Evolutionary conservation across 2,797 vertebrate species (phyloP).

Genomic region (Pampus argenteus): DNA sequence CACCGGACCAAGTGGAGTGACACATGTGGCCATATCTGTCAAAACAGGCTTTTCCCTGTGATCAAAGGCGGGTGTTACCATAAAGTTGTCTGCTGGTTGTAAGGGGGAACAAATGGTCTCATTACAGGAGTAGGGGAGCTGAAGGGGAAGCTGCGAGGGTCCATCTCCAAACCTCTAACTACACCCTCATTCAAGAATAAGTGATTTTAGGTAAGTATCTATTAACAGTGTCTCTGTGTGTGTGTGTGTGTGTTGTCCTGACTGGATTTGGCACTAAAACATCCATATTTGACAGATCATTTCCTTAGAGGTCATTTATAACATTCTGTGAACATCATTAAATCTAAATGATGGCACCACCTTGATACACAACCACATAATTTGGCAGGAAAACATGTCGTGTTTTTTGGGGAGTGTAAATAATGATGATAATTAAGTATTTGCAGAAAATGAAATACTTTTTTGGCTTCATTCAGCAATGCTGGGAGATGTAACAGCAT

Average conservation of each 20-base stretch:
- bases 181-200: conserved; percentile 41
- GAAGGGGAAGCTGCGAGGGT: conserved; percentile 34
- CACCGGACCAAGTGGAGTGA: conserved; percentile 61
- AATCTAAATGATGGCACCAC: conserved; percentile 44
- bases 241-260: conserved; percentile 45
- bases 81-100: conserved; percentile 63
- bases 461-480: conserved; percentile 7
- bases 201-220: conserved; percentile 61
- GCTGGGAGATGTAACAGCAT: conserved; percentile 45
- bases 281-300: conserved; percentile 53
- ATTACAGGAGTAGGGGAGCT: conserved; percentile 53
- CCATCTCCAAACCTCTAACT: conserved; percentile 37
- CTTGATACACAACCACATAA: conserved; percentile 22
- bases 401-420: conserved; percentile 46
- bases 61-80: conserved; percentile 66
- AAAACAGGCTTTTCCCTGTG: conserved; percentile 66
- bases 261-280: conserved; percentile 72
- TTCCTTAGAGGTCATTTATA: conserved; percentile 65
- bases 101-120: conserved; percentile 62
- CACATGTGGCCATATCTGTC: conserved; percentile 72
- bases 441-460: conserved; percentile 36
- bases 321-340: conserved; percentile 52
- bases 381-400: conserved; percentile 9
- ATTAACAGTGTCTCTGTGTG: conserved; percentile 40
- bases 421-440: conserved; percentile 46